Base-by-base conservation (phyloP, 2,797 vertebrate species). In the Dicrostonyx torquatus region DNA sequence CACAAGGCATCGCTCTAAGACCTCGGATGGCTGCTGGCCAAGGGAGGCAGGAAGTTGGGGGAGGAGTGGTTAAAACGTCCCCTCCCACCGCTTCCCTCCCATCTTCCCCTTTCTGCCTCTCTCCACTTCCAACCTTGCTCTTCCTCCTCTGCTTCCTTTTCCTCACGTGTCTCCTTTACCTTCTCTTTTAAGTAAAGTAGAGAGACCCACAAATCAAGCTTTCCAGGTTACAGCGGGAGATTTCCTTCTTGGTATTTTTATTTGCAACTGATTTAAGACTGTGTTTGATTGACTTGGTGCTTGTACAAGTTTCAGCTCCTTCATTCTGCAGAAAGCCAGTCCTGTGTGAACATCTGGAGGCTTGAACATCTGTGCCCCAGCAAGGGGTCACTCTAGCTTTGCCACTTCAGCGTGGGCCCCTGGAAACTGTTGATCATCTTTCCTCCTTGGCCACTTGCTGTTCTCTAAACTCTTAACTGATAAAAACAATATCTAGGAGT, bases 1-100 rank as follows among this genome's bases (percentile, higher is more conserved):
- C 86, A 34, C 43, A 64, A 34, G 37, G 1, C 29, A 0, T 73
- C 43, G 83, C 78, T 87, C 62, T 26, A 40, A 93, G 90, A 73
- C 22, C 45, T 95, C 43, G 4, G n/a, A 43, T 87, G 91, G 90
- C 68, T 53, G 3, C 48, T 17, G 66, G 60, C 90, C 75, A 53
- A 82, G 58, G 7, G 45, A 91, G 40, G 68, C 13, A 79, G 90
- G 89, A 96, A 89, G 73, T 48, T 22, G 78, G 82, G 45, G 40
- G 55, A 45, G 22, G 66, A 2, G 48, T 14, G 20, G 40, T n/a
- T 58, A 34, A 22, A n/a, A 58, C 84, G 60, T 82, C 40, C 45
- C 37, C 29, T 5, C 31, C 31, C 48, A 11, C 37, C 17, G 31
- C 34, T 1, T 68, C 50, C 22, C 29, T 22, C 6, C 5, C 2